Base-by-base conservation (phyloP, 2,797 vertebrate genomes). In the Hipposideros larvatus region DNA sequence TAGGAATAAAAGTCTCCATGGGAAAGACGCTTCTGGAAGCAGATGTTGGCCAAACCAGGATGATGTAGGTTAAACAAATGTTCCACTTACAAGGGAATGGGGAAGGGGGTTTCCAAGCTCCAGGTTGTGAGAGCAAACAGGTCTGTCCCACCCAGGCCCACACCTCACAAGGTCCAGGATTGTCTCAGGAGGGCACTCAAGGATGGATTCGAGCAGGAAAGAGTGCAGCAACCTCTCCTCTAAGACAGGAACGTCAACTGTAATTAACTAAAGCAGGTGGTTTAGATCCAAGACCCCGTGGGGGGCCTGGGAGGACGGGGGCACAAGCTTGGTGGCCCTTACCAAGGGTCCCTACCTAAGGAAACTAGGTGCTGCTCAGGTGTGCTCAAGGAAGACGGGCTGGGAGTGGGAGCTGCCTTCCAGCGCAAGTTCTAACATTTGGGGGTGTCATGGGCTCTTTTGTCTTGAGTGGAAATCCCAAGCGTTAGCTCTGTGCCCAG, bases 1-100 rank as follows among this genome's bases (percentile, higher is more conserved):
- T 15, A 57, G 37, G 63, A 93, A 84, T 68, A 34, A 11, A 94
- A 86, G 31, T 84, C 31, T 93, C n/a, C 16, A 4, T 59, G 51
- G 63, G 74, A 51, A 51, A 4, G 48, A 41, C 9, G 66, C 59
- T 96, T 95, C 66, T 61, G 43, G 61, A 84, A 92, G 61, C 31
- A 91, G 83, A 65, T 83, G 28, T 90, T 94, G 34, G 53, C 75
- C 79, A 89, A 94, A 93, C 48, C 79, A 77, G 65, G 26, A 73
- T 18, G 66, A n/a, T 51, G 46, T 46, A 87, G n/a, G 59, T 21
- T 75, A 91, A 91, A 89, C 43, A 93, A 59, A 71, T 46, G 24
- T n/a, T 90, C 48, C 21, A 59, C 5, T 51, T 53, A 73, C 28
- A 53, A 59, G 74, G 73, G 41, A 68, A 19, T 31, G 21, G 24